Base-by-base conservation (phyloP, 2,888 invertebrate genomes). In the Anodontia alba region DNA sequence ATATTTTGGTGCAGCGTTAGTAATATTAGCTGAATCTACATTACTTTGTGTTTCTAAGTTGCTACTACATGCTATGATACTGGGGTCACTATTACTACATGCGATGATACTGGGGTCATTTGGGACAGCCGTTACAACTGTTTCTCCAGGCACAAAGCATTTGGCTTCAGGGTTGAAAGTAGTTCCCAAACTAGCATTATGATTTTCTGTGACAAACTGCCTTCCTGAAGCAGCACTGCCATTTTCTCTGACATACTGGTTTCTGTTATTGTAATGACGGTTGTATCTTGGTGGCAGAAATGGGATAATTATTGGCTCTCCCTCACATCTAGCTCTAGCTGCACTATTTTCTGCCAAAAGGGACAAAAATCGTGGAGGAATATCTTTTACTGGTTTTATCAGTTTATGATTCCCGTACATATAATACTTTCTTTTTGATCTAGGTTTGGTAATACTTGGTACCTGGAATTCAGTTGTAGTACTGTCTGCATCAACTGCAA, bases 331-430 rank as follows among this genome's bases (percentile, higher is more conserved):
- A 1, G 90, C 88, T 73, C 90, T 90, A 43, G 91, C 92, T 17
- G 90, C 89, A 80, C 90, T 91, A 36, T 87, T 89, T 43, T 90
- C 90, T 1, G 89, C 90, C 29, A 93, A 76, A 75, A 92, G 77
- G 67, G 89, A 83, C 70, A 92, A 86, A 82, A 92, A 93, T 7
- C 92, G 87, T n/a, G 91, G 91, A 23, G 93, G 93, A 43, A 93
- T 93, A 76, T 93, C 93, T 82, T 93, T 93, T 73, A 93, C 91
- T 15, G 93, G 93, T 73, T 92, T 92, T 10, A 93, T 86, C 46
- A 92, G 84, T 78, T 91, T 93, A 42, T 90, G 90, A 67, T 89
- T 89, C n/a, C 92, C 91, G 80, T 92, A 92, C 90, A 91, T 92
- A 76, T 91, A 92, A 78, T 92, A 92, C 76, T 91, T 90, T 31